Evolutionary conservation across 2,888 invertebrate species (phyloP).

Genomic region (Acleris holmiana): DNA sequence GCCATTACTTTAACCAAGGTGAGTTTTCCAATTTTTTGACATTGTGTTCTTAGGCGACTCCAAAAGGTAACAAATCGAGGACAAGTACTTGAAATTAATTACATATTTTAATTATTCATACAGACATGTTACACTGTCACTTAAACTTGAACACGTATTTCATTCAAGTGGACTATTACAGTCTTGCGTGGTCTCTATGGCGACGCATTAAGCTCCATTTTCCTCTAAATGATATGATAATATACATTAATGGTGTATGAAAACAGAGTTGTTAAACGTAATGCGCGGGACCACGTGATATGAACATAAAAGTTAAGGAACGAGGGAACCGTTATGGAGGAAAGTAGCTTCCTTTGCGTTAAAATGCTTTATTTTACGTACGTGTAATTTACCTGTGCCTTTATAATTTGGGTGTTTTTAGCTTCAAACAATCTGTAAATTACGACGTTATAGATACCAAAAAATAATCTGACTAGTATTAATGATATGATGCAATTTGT

Average conservation of each 20-base stretch:
- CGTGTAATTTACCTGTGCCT: conserved; percentile 11
- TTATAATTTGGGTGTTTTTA: conserved; percentile 1
- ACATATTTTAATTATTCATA: conserved; percentile 12
- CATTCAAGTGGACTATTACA: neutral
- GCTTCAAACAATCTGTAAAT: neutral
- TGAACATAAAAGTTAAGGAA: conserved; percentile 33
- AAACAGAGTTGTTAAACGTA: conserved; percentile 21
- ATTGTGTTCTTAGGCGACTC: no score
- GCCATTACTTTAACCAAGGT: no score
- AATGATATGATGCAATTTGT: neutral
- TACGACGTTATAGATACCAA: neutral
- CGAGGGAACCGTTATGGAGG: conserved; percentile 13
- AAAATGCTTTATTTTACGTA: conserved; percentile 25
- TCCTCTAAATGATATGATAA: conserved; percentile 19
- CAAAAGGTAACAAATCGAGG: no score
- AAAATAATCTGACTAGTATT: neutral
- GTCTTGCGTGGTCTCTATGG: neutral
- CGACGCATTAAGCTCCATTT: conserved; percentile 3
- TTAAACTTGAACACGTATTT: neutral
- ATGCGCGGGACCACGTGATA: conserved; percentile 25
- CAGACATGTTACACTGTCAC: conserved; percentile 5
- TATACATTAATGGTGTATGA: conserved; percentile 29
- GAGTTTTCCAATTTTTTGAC: no score
- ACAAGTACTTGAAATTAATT: neutral
- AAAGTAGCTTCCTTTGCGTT: conserved; percentile 25